A percentile compares a stretch with the other conserved stretches of the same genome.
phyloP scores from a whole-genome alignment of 1,140 invertebrate species.

The Bombus haemorrhoidalis region DNA sequence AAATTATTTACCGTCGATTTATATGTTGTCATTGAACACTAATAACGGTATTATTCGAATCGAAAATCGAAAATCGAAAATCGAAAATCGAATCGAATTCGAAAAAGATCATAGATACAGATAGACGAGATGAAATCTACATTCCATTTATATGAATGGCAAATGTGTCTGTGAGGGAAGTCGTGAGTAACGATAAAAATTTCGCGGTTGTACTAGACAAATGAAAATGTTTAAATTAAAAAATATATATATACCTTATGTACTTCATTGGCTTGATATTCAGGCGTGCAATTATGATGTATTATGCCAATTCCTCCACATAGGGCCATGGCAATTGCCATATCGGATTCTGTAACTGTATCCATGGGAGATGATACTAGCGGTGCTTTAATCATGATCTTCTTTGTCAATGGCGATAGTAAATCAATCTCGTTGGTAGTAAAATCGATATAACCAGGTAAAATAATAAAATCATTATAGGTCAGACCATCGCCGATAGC shows the following conservation, averaged over 20 bases:
- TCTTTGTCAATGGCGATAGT: slow-evolving; percentile 94
- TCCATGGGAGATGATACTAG: slow-evolving; percentile 99
- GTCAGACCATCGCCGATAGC: slow-evolving; percentile 94
- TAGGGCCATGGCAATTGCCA: slow-evolving; percentile 99
- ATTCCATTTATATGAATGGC: not conserved
- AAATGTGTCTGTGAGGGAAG: not conserved
- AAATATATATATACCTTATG: slow-evolving; percentile 85
- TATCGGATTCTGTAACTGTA: slow-evolving; percentile 99
- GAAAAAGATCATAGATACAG: not conserved
- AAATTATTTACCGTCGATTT: not conserved
- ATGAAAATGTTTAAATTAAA: slow-evolving; percentile 27
- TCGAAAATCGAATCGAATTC: no score
- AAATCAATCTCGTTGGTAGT: slow-evolving; percentile 95
- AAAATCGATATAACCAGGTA: slow-evolving; percentile 99
- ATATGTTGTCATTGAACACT: not conserved
- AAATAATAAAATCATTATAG: slow-evolving; percentile 97
- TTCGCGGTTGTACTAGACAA: not conserved
- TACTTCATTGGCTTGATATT: slow-evolving; percentile 98
- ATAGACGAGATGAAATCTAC: not conserved
- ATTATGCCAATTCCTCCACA: slow-evolving; percentile 99
- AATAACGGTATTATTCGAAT: not conserved
- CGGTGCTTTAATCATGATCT: slow-evolving; percentile 95
- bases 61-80: no score
- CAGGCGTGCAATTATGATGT: slow-evolving; percentile 98
- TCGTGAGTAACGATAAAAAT: no score